Percentiles rank a stretch among this genome's conserved stretches.
Evolutionary conservation across 2,797 vertebrate genomes (phyloP).

Genomic region (Pangasius djambal): DNA sequence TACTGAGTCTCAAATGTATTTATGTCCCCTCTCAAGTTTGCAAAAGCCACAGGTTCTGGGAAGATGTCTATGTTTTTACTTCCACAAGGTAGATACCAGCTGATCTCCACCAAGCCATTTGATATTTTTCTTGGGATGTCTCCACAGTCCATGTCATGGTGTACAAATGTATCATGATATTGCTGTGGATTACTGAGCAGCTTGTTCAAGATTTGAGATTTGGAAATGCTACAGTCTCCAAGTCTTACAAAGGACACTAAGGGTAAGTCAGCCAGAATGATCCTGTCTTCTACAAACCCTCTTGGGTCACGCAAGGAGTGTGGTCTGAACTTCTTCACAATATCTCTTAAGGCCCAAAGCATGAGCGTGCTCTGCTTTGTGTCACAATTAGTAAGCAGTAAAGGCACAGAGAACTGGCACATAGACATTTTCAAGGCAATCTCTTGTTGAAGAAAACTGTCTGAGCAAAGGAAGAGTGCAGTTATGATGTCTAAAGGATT

Average conservation of each 20-base stretch:
- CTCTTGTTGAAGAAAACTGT: slow-evolving; percentile 80
- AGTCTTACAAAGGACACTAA: slow-evolving; percentile 73
- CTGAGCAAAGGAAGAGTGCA: slow-evolving; percentile 78
- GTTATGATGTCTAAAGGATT: slow-evolving; percentile 79
- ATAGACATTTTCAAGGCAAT: slow-evolving; percentile 81
- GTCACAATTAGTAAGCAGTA: slow-evolving; percentile 73
- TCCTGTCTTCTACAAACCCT: slow-evolving; percentile 73
- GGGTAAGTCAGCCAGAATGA: slow-evolving; percentile 67
- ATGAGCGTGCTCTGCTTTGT: slow-evolving; percentile 69
- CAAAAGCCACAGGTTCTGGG: slow-evolving; percentile 74
- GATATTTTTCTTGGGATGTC: slow-evolving; percentile 66
- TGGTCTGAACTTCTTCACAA: slow-evolving; percentile 78
- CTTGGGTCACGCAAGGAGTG: slow-evolving; percentile 64
- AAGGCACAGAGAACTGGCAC: slow-evolving; percentile 84
- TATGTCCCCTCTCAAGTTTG: slow-evolving; percentile 78
- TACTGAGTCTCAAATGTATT: slow-evolving; percentile 73
- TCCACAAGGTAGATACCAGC: slow-evolving; percentile 81
- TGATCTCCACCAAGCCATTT: slow-evolving; percentile 76
- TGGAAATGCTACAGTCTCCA: slow-evolving; percentile 73
- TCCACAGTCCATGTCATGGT: slow-evolving; percentile 68
- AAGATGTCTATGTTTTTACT: slow-evolving; percentile 75
- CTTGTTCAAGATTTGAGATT: slow-evolving; percentile 79
- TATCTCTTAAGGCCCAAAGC: slow-evolving; percentile 82
- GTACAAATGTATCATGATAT: slow-evolving; percentile 73
- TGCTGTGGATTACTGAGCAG: slow-evolving; percentile 73